Percentiles rank a stretch among this genome's conserved stretches.
Evolutionary conservation across 2,113 vertebrate genomes (phyloP).

Genomic region (Myotis lucifugus): DNA sequence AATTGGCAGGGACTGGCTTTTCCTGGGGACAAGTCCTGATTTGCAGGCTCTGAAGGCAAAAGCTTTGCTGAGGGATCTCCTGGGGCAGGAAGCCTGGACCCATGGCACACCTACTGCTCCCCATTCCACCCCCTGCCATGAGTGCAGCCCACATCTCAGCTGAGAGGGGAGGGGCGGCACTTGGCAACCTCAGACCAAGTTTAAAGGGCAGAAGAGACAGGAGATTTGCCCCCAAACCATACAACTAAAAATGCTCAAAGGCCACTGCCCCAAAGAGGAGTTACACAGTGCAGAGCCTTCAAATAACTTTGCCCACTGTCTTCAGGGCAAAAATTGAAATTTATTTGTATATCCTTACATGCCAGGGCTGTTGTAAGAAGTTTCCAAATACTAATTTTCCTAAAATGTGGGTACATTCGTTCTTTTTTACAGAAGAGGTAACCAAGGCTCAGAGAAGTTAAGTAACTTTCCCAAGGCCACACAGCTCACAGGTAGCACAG

Average conservation of each 20-base stretch:
- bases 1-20: neutral
- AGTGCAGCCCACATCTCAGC: neutral
- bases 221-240: neutral
- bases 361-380: neutral
- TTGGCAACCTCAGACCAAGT: neutral
- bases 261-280: neutral
- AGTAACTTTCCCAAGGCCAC: conserved; percentile 9
- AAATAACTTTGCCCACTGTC: neutral
- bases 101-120: neutral
- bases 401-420: neutral
- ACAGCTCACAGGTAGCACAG: neutral
- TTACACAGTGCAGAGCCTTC: neutral
- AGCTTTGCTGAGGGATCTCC: neutral
- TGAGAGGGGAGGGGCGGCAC: neutral
- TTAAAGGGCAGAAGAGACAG: neutral
- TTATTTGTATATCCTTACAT: neutral
- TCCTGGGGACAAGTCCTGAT: conserved; percentile 10
- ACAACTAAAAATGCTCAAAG: neutral
- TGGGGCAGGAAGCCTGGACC: neutral
- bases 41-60: neutral
- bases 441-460: neutral
- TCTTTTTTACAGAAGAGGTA: neutral
- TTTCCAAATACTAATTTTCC: neutral
- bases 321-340: neutral
- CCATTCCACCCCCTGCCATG: neutral